Conservation (phyloP, 2,888 invertebrate species). For the Tiphia femorata region DNA sequence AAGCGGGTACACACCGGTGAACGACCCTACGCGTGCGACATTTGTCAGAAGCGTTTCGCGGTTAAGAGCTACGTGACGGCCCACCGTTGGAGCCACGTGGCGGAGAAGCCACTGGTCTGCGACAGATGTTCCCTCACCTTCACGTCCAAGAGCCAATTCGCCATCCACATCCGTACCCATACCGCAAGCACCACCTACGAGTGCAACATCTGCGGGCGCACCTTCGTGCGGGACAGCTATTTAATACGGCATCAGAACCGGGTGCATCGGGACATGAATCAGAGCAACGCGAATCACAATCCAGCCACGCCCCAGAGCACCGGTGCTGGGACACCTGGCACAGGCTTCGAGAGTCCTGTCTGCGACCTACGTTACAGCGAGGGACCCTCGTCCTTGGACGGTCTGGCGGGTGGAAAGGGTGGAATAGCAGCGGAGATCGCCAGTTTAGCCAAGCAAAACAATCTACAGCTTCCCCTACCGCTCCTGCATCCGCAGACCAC, state of each 20-base stretch:
- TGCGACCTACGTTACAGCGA: slow-evolving; percentile 67
- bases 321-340: slow-evolving; percentile 59
- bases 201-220: slow-evolving; percentile 81
- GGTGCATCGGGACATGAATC: slow-evolving; percentile 74
- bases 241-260: slow-evolving; percentile 83
- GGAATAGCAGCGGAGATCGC: slow-evolving; percentile 65
- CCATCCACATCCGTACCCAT: slow-evolving; percentile 82
- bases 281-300: slow-evolving; percentile 62
- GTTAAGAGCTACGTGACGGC: slow-evolving; percentile 86
- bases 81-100: slow-evolving; percentile 85
- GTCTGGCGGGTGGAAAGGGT: slow-evolving; percentile 56
- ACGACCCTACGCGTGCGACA: slow-evolving; percentile 83
- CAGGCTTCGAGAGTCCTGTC: slow-evolving; percentile 66
- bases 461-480: slow-evolving; percentile 66
- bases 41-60: slow-evolving; percentile 84
- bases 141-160: slow-evolving; percentile 82
- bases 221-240: slow-evolving; percentile 83
- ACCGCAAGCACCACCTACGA: slow-evolving; percentile 79
- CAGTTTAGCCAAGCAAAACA: slow-evolving; percentile 66
- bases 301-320: slow-evolving; percentile 65
- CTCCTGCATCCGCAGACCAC: slow-evolving; percentile 67
- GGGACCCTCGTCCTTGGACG: slow-evolving; percentile 64
- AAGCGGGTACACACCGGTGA: slow-evolving; percentile 86
- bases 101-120: slow-evolving; percentile 81
- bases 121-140: slow-evolving; percentile 81